Percentiles rank a stretch among this genome's conserved stretches.
Evolutionary conservation across 2,888 invertebrate species (phyloP).

Genomic region (Noctua janthina): DNA sequence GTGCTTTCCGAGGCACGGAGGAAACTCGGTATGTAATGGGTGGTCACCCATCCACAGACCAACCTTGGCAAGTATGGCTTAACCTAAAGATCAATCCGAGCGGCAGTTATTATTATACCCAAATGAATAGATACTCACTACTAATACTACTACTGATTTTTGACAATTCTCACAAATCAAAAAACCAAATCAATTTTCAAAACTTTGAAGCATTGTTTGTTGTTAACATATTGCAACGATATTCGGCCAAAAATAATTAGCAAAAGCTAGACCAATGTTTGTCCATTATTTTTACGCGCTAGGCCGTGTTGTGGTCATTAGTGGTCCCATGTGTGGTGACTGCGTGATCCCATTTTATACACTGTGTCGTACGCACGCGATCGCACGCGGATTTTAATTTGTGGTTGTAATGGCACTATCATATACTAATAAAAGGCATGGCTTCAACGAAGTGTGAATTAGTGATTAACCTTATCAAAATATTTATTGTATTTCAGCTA

Average conservation of each 20-base stretch:
- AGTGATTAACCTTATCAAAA: conserved; percentile 31
- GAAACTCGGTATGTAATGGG: too few relatives aligned
- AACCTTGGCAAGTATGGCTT: too few relatives aligned
- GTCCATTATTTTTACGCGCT: conserved; percentile 12
- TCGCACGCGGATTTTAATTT: conserved; percentile 44
- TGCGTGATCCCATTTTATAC: conserved; percentile 32
- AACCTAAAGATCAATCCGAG: too few relatives aligned
- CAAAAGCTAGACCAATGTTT: conserved; percentile 13
- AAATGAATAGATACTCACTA: too few relatives aligned
- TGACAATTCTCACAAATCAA: too few relatives aligned
- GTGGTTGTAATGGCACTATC: conserved; percentile 35
- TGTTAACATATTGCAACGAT: background rate
- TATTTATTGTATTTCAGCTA: background rate
- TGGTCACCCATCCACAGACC: too few relatives aligned
- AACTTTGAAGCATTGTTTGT: background rate
- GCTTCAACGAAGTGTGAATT: conserved; percentile 24
- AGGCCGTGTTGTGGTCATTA: conserved; percentile 36
- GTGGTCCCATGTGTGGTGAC: conserved; percentile 39
- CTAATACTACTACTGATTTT: too few relatives aligned
- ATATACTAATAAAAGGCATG: conserved; percentile 37
- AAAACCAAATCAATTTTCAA: background rate
- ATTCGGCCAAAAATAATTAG: background rate
- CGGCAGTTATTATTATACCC: too few relatives aligned
- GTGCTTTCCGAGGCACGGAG: too few relatives aligned
- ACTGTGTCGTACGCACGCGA: conserved; percentile 49